phyloP scores from a whole-genome alignment of 2,797 vertebrate genomes.

The Pseudochirops corinnae region DNA sequence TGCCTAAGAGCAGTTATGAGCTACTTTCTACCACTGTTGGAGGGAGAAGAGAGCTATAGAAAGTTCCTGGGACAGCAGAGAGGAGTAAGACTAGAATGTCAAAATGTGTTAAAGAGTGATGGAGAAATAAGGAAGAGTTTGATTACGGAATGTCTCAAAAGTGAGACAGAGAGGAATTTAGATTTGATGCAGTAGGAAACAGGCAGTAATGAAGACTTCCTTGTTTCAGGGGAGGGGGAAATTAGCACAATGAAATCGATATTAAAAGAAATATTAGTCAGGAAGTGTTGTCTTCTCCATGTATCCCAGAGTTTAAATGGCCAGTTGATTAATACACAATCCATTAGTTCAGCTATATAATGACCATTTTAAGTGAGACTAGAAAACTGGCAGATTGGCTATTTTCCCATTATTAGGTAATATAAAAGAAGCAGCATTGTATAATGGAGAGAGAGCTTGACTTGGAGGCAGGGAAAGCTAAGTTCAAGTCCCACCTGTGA shows the following conservation, averaged over 20 bases:
- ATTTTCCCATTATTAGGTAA: neutral
- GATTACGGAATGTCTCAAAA: neutral
- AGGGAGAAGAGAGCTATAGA: neutral
- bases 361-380: neutral
- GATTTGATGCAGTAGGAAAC: neutral
- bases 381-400: neutral
- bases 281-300: neutral
- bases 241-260: constrained; percentile 5
- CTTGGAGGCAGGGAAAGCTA: neutral
- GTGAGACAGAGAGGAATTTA: neutral
- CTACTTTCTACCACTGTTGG: neutral
- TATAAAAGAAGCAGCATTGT: neutral
- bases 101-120: neutral
- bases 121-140: neutral
- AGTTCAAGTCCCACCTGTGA: neutral
- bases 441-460: neutral
- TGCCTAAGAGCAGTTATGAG: neutral
- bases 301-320: neutral
- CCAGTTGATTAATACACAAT: neutral
- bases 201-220: neutral
- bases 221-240: neutral
- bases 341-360: neutral
- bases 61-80: neutral
- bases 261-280: constrained; percentile 3
- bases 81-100: neutral